phyloP scores from a whole-genome alignment of 2,113 vertebrate species.

The Chloroceryle aenea region DNA sequence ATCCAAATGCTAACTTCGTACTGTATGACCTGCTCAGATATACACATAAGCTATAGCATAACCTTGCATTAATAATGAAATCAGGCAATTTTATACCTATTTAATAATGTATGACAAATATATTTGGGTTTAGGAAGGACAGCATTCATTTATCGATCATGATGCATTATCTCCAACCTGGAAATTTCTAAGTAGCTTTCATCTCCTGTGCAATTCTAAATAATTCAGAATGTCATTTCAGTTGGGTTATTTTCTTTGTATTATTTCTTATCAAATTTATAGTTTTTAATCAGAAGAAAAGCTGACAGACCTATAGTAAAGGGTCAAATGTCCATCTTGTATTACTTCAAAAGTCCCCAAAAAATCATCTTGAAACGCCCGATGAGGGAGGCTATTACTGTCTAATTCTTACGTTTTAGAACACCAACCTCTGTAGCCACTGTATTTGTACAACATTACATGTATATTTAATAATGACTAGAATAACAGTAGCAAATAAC shows the following conservation, averaged over 20 bases:
- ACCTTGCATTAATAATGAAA: conserved; percentile 76
- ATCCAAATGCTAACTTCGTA: background rate
- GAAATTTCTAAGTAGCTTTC: conserved; percentile 74
- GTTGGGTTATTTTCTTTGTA: background rate
- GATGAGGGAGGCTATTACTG: background rate
- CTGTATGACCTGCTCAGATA: conserved; percentile 22
- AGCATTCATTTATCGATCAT: conserved; percentile 77
- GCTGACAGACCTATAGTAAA: background rate
- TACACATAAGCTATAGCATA: conserved; percentile 23
- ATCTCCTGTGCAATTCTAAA: conserved; percentile 76
- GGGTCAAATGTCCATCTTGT: background rate
- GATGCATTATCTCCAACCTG: conserved; percentile 75
- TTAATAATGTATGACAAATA: conserved; percentile 77
- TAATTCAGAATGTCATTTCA: conserved; percentile 79
- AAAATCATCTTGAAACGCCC: background rate
- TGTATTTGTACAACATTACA: background rate
- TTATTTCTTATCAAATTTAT: conserved; percentile 61
- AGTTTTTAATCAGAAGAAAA: conserved; percentile 50
- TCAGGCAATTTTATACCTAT: conserved; percentile 65
- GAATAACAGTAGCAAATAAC: background rate
- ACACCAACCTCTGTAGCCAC: background rate
- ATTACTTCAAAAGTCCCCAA: background rate
- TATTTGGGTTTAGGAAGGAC: conserved; percentile 72
- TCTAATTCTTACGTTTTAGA: background rate
- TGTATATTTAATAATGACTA: conserved; percentile 4